Conservation (phyloP, 2,113 vertebrate species). For the Pungitius pungitius region DNA sequence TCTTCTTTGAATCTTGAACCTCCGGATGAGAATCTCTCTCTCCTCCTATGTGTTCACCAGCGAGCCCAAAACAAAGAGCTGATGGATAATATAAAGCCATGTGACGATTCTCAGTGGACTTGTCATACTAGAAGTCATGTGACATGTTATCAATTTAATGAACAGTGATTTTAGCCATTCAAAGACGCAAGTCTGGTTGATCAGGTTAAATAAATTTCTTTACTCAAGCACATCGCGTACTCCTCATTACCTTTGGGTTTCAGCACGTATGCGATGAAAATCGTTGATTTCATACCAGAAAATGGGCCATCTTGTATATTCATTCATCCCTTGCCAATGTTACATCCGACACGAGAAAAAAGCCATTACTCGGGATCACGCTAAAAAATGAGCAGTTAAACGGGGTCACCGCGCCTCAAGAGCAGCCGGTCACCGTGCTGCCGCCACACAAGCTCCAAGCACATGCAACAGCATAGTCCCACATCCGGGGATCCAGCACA, state of each 20-base stretch:
- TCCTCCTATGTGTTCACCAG: neutral
- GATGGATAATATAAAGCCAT: neutral
- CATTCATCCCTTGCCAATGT: constrained; percentile 45
- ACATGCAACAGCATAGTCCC: neutral
- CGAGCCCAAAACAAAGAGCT: neutral
- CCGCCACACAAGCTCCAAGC: constrained; percentile 28
- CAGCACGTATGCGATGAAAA: constrained; percentile 40
- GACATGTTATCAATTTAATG: neutral
- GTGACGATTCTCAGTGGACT: neutral
- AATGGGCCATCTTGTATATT: constrained; percentile 30
- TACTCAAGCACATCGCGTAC: constrained; percentile 19
- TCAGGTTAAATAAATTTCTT: neutral
- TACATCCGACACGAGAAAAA: constrained; percentile 59
- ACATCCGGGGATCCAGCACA: neutral
- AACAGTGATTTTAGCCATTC: neutral
- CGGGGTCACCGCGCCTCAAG: constrained; percentile 47
- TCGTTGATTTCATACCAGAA: constrained; percentile 37
- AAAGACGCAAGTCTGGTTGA: neutral
- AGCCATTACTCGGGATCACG: constrained; percentile 47
- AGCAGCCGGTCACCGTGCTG: constrained; percentile 30
- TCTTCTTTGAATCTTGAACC: neutral
- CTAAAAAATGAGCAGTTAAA: constrained; percentile 58
- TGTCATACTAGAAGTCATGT: neutral
- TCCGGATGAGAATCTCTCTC: neutral
- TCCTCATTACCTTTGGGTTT: constrained; percentile 47